phyloP scores from a whole-genome alignment of 2,888 invertebrate genomes.

The Drosophila leonis region DNA sequence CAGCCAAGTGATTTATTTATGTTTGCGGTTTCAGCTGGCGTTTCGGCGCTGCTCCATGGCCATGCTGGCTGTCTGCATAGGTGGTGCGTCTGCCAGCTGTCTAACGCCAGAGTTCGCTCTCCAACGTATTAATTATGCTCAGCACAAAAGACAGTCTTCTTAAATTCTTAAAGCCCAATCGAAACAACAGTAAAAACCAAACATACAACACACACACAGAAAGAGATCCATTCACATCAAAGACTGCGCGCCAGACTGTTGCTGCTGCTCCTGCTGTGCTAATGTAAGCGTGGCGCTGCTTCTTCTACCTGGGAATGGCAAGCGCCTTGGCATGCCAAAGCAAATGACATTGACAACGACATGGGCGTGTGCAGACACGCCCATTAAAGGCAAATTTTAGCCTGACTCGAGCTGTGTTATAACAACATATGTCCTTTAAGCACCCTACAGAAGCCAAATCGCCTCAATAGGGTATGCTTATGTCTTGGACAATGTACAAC shows the following conservation, averaged over 20 bases:
- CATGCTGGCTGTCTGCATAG: slow-evolving; percentile 1
- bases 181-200: background rate
- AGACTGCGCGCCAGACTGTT: slow-evolving; percentile 5
- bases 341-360: slow-evolving; percentile 22
- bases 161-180: slow-evolving; percentile 19
- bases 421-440: slow-evolving; percentile 39
- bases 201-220: background rate
- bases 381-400: slow-evolving; percentile 9
- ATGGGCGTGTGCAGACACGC: slow-evolving; percentile 28
- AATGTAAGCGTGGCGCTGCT: background rate
- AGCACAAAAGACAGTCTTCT: background rate
- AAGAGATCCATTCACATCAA: background rate
- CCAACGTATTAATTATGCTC: slow-evolving; percentile 59
- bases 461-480: background rate
- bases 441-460: background rate
- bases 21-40: slow-evolving; percentile 48
- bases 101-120: slow-evolving; percentile 4
- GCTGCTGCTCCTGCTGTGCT: background rate
- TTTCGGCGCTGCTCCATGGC: background rate
- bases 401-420: background rate
- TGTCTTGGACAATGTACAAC: background rate
- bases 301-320: background rate
- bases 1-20: slow-evolving; percentile 73
- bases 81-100: slow-evolving; percentile 42
- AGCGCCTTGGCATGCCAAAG: slow-evolving; percentile 4